Conservation (phyloP, 2,113 vertebrate genomes). For the Redunca redunca region DNA sequence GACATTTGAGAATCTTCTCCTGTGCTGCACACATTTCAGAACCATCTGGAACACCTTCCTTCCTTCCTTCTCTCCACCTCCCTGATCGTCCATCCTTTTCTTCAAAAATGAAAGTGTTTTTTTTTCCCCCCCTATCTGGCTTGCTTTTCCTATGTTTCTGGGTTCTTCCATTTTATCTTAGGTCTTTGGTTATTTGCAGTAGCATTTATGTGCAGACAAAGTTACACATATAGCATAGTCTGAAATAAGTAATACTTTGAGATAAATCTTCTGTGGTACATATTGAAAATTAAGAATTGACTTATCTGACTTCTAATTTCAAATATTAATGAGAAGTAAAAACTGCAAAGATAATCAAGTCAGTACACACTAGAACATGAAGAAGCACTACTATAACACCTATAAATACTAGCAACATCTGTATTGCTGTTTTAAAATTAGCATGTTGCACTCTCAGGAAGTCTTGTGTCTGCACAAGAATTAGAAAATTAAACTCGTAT, state of each 20-base stretch:
- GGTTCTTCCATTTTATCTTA: background rate
- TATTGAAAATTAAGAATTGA: background rate
- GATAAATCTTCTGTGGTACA: background rate
- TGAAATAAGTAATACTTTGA: background rate
- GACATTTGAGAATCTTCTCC: slow-evolving; percentile 69
- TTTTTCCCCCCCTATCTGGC: background rate
- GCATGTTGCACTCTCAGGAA: background rate
- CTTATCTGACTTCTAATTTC: slow-evolving; percentile 7
- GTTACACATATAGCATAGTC: background rate
- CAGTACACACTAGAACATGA: background rate
- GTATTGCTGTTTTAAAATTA: background rate
- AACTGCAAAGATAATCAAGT: background rate
- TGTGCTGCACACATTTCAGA: slow-evolving; percentile 51
- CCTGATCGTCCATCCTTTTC: background rate
- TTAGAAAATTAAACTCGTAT: background rate
- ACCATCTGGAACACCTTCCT: slow-evolving; percentile 66
- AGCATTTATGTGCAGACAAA: background rate
- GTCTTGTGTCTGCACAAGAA: background rate
- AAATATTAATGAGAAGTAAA: background rate
- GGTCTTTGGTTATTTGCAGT: slow-evolving; percentile 9
- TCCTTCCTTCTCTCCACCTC: slow-evolving; percentile 57
- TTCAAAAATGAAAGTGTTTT: slow-evolving; percentile 23
- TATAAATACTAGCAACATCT: background rate
- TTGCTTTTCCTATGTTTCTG: background rate
- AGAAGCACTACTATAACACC: background rate